Conservation (phyloP, 2,888 invertebrate genomes). For the Druceiella hillmani region DNA sequence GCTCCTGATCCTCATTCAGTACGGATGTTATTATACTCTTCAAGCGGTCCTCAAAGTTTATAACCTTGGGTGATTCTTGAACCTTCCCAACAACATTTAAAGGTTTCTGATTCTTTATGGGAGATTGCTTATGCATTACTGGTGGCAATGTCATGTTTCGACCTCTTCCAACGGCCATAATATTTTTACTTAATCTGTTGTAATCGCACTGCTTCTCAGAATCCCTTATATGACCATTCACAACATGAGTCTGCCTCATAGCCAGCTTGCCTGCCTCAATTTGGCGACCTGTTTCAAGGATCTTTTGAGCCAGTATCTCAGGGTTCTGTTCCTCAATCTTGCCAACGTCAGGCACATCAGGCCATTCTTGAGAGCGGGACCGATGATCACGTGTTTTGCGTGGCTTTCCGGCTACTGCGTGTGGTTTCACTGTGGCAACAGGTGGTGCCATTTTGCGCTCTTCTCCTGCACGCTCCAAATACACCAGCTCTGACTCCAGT, state of each 20-base stretch:
- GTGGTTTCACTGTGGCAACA: constrained; percentile 43
- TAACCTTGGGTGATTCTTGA: constrained; percentile 77
- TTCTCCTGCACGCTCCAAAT: constrained; percentile 66
- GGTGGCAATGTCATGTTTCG: constrained; percentile 27
- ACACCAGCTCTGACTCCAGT: constrained; percentile 71
- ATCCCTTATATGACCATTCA: constrained; percentile 40
- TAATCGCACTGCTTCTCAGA: constrained; percentile 32
- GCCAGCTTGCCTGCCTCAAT: constrained; percentile 76
- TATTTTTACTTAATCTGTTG: constrained; percentile 24
- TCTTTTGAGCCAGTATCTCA: constrained; percentile 83
- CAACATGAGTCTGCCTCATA: constrained; percentile 38
- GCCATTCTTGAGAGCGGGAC: constrained; percentile 85
- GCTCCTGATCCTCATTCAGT: constrained; percentile 74
- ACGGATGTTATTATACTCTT: constrained; percentile 84
- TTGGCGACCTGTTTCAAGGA: constrained; percentile 83
- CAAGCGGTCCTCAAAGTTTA: constrained; percentile 84
- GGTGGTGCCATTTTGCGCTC: constrained; percentile 52
- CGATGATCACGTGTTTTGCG: constrained; percentile 67
- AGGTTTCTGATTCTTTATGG: constrained; percentile 39
- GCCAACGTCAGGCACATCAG: constrained; percentile 82
- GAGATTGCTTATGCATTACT: constrained; percentile 33
- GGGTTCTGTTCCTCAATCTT: constrained; percentile 92
- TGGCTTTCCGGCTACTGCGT: constrained; percentile 41
- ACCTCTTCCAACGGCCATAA: constrained; percentile 13
- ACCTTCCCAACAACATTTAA: constrained; percentile 47